These are phyloP conservation scores for Lithobates pipiens DNA, from an alignment of 2,797 vertebrate genomes.

Conservation along the genomic window DNA sequence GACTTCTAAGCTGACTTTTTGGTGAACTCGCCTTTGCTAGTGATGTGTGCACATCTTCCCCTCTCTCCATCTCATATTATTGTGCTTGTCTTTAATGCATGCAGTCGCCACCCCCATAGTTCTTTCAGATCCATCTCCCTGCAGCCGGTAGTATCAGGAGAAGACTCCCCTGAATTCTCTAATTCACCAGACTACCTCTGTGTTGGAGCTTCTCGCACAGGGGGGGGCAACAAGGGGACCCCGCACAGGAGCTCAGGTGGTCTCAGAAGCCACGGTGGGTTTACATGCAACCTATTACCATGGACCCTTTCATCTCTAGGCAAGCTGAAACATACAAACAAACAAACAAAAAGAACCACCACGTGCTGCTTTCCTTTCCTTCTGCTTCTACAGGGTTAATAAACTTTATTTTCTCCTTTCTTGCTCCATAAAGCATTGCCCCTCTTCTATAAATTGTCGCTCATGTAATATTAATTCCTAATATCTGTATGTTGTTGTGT, in stretches of 20 bases:
- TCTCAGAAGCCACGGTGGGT: conserved; percentile 6
- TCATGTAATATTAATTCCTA: not conserved
- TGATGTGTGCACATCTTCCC: conserved; percentile 2
- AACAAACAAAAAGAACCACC: not conserved
- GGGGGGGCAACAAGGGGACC: not conserved
- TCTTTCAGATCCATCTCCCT: conserved; percentile 15
- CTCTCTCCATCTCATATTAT: not conserved
- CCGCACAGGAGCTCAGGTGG: conserved; percentile 11
- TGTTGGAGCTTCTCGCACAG: not conserved
- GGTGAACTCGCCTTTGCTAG: conserved; percentile 22
- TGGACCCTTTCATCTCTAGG: not conserved
- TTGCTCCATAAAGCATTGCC: not conserved
- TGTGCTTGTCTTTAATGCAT: conserved; percentile 19
- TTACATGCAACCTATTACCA: not conserved
- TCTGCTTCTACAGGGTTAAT: not conserved
- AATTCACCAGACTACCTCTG: conserved; percentile 4
- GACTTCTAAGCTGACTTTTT: conserved; percentile 37
- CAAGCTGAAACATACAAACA: no score
- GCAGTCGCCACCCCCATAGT: conserved; percentile 45
- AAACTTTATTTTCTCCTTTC: not conserved
- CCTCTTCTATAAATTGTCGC: not conserved
- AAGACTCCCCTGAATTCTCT: not conserved
- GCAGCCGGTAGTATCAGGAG: conserved; percentile 10
- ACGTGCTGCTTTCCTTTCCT: not conserved
- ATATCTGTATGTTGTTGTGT: not conserved